Evolutionary conservation across 2,797 vertebrate genomes (phyloP), one percentile per base, ranked within the genome.

Genomic region (Dryobates pubescens): DNA sequence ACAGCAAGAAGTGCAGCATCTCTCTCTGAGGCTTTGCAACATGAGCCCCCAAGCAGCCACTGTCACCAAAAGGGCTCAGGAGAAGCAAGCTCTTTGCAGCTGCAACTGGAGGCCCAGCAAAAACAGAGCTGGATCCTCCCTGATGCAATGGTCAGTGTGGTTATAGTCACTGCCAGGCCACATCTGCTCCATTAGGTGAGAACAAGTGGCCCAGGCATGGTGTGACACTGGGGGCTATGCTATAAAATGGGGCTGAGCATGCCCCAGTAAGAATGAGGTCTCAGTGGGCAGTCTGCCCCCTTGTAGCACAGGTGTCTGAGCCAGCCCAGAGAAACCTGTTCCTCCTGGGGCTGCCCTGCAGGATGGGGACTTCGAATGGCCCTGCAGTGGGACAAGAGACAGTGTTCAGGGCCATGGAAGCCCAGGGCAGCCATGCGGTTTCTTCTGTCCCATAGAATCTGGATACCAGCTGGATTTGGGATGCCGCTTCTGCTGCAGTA

Each of bases 221-320:
- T 56, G 59, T 59, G 80, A 51, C 34, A 29, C 24, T 3, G 3
- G 38, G 17, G 17, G 17, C 59, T 34, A 19, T 47, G 43, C 51
- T 41, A n/a, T 2, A 1, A 41, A 79, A 75, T 22, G 32, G 19
- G 47, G 34, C 22, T 84, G 47, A 63, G 45, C 10, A 1, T 36
- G 38, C 19, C 13, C 24, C 34, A 26, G 34, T 0, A 0, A 56
- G 43, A 75, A 56, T 3, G 0, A 11, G 18, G 29, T 6, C 4
- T 17, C 6, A 5, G 6, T 53, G 54, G 16, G 68, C n/a, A 90
- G 22, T n/a, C 47, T 71, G 58, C 41, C 24, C 56, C 45, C 45
- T 69, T 54, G 15, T 17, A 58, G 47, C 56, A 68, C 26, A n/a
- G 23, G 24, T 68, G 17, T 54, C 34, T 1, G 3, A 26, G 77